Percentiles rank a stretch among this genome's conserved stretches.
Evolutionary conservation across 1,140 invertebrate genomes (phyloP).

Genomic region (Microplitis mediator): DNA sequence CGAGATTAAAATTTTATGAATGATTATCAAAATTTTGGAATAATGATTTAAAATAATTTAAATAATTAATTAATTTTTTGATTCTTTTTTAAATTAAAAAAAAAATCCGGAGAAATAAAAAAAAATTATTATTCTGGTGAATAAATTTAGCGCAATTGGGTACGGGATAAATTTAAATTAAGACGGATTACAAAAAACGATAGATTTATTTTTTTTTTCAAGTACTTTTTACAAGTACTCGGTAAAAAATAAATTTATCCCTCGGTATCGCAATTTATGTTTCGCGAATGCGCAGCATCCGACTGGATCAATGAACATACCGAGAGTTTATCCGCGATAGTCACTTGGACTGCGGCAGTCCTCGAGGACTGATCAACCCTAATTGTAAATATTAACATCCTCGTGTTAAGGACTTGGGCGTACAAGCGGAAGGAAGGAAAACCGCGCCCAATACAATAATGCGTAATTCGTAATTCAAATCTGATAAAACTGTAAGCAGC

Average conservation of each 20-base stretch:
- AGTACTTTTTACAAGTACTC: too few relatives aligned
- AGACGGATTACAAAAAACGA: too few relatives aligned
- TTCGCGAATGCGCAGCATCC: slow-evolving; percentile 33
- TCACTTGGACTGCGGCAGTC: slow-evolving; percentile 25
- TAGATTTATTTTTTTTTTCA: too few relatives aligned
- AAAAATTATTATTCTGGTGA: too few relatives aligned
- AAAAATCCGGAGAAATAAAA: too few relatives aligned
- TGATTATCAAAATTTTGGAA: too few relatives aligned
- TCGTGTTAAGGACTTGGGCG: background rate
- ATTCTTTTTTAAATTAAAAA: background rate
- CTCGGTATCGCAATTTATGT: background rate
- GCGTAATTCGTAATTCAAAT: background rate
- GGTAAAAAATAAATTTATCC: too few relatives aligned
- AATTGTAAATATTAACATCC: slow-evolving; percentile 30
- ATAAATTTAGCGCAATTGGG: too few relatives aligned
- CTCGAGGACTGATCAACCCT: slow-evolving; percentile 1
- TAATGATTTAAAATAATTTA: too few relatives aligned
- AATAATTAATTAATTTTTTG: too few relatives aligned
- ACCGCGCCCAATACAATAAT: slow-evolving; percentile 16
- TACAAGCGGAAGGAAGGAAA: background rate
- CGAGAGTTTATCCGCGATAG: slow-evolving; percentile 13
- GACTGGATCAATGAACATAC: slow-evolving; percentile 31
- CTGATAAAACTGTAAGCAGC: background rate
- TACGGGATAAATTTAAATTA: background rate
- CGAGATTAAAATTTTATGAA: too few relatives aligned